Percentiles rank a stretch among this genome's conserved stretches.
phyloP scores from a whole-genome alignment of 1,140 invertebrate species.

The Caenorhabditis tropicalis region DNA sequence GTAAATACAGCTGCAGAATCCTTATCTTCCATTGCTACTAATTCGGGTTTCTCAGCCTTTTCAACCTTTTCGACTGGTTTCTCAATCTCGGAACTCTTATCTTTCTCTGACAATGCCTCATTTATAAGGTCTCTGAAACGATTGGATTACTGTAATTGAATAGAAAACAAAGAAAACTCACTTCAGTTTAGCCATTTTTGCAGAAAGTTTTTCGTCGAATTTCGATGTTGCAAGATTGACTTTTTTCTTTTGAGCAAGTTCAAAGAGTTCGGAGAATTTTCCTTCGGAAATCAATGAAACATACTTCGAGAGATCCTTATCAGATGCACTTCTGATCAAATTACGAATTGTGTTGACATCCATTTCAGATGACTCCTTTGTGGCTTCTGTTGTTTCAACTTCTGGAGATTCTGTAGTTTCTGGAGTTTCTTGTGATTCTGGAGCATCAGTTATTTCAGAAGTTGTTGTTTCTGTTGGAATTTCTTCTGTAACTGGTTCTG shows the following conservation, averaged over 20 bases:
- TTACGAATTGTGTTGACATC: constrained; percentile 8
- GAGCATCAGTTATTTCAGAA: not conserved
- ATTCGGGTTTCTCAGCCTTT: not conserved
- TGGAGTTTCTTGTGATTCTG: not conserved
- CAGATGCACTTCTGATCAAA: constrained; percentile 29
- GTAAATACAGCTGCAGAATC: not conserved
- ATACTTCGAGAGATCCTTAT: constrained; percentile 41
- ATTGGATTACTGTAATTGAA: no score
- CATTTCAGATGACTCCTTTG: constrained; percentile 29
- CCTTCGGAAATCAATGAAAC: constrained; percentile 43
- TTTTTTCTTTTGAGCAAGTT: constrained; percentile 23
- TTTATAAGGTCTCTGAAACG: constrained; percentile 48
- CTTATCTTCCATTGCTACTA: constrained; percentile 8
- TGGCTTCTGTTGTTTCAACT: not conserved
- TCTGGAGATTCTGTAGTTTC: not conserved
- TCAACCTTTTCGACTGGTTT: not conserved
- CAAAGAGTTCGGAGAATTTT: constrained; percentile 27
- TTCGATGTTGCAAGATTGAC: not conserved
- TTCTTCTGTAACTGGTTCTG: not conserved
- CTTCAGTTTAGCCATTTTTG: constrained; percentile 41
- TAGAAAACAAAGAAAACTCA: no score
- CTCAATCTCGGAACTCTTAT: constrained; percentile 36
- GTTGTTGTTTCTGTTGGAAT: not conserved
- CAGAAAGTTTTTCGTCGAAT: not conserved
- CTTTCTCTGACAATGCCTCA: constrained; percentile 38